Evolutionary conservation across 2,888 invertebrate genomes (phyloP), one percentile per base, ranked within the genome.

Genomic region (Diaperis boleti): DNA sequence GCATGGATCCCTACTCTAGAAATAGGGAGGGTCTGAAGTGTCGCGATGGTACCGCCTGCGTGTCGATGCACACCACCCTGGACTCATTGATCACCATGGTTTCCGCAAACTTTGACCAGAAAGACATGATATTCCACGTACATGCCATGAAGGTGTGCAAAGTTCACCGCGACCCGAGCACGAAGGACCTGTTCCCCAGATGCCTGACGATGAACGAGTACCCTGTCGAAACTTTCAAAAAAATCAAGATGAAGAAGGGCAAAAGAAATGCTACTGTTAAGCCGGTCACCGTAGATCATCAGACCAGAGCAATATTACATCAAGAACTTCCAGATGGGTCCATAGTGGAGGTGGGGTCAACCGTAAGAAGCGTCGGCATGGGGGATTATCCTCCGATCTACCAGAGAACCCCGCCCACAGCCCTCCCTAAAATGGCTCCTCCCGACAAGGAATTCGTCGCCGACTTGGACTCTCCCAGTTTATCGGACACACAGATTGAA

Each of bases 1-100:
- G 86, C 15, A 89, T 89, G 65, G 89, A 89, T 79, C 87, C 89
- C 0, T 89, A 89, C 69, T 84, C 88, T 2, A 83, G 89, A 1
- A 86, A 86, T 7, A 81, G 76, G 5, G 86, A 87, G 41, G 89
- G 75, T 6, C 70, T 76, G 33, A 81, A 84, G 17, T 81, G 86
- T 0, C 76, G 84, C 61, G 83, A 85, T 54, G 83, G 85, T 0
- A 81, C 83, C 41, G 87, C 87, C 1, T 87, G 88, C 69, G 83
- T 88, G n/a, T 83, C 87, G 54, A 87, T 89, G 85, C 83, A 89
- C 62, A 75, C 86, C 0, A 86, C 84, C 59, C 72, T 88, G 0
- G 85, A 85, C n/a, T 84, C 87, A 0, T 78, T 88, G 66, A 84
- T 87, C 0, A 81, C 82, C 0, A 81, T 83, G 0, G 77, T 89